Evolutionary conservation across 2,113 vertebrate species (phyloP).

Genomic region (Arothron firmamentum): DNA sequence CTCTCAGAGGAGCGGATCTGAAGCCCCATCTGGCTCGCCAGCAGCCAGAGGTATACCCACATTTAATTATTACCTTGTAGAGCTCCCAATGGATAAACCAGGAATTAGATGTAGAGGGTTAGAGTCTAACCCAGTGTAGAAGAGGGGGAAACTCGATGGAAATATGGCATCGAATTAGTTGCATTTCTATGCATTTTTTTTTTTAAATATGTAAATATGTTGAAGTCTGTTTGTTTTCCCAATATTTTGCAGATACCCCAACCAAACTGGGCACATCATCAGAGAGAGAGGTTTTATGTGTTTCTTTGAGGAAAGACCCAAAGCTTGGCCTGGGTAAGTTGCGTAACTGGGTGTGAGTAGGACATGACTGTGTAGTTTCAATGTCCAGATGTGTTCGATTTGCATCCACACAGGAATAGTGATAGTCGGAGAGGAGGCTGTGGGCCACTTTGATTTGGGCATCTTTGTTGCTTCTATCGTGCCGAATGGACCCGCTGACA

Average conservation of each 20-base stretch:
- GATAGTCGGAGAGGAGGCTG: constrained; percentile 84
- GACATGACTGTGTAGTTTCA: too few relatives aligned
- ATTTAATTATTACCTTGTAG: background rate
- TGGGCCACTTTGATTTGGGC: constrained; percentile 79
- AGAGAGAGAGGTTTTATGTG: constrained; percentile 79
- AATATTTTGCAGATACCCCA: constrained; percentile 47
- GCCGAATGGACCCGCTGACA: constrained; percentile 87
- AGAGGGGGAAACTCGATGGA: too few relatives aligned
- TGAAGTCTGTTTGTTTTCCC: background rate
- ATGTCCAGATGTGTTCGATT: background rate
- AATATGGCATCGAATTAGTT: too few relatives aligned
- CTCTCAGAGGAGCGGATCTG: constrained; percentile 62
- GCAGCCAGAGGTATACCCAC: constrained; percentile 50
- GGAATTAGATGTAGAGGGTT: too few relatives aligned
- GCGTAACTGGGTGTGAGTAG: background rate
- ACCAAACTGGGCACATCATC: constrained; percentile 32
- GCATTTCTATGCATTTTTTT: background rate
- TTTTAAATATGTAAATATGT: too few relatives aligned
- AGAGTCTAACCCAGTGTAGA: too few relatives aligned
- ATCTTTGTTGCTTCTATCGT: constrained; percentile 87
- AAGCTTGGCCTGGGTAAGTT: constrained; percentile 82
- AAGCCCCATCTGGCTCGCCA: constrained; percentile 45
- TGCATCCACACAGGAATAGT: constrained; percentile 77
- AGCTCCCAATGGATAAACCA: too few relatives aligned
- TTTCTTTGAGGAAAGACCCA: constrained; percentile 80